Conservation (phyloP, 1,140 invertebrate genomes). For the Neodiprion lecontei region DNA sequence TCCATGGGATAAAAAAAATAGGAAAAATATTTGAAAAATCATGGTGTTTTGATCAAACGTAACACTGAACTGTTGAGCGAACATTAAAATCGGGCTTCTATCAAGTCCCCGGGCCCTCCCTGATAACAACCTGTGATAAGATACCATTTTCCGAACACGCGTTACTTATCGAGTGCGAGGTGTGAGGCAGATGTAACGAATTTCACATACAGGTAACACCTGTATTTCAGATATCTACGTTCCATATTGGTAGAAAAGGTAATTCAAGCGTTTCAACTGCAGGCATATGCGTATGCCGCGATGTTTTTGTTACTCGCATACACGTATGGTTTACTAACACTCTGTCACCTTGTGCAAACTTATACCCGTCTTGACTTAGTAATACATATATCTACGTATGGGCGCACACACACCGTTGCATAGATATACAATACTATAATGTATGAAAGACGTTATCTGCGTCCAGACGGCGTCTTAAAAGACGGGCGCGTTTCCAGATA, state of each 20-base stretch:
- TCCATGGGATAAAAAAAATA: not conserved
- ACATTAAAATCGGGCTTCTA: slow-evolving; percentile 9
- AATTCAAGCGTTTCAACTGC: not conserved
- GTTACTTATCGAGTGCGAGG: slow-evolving; percentile 37
- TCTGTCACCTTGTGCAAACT: no score
- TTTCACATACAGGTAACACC: not conserved
- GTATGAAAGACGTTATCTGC: no score
- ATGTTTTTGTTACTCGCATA: not conserved
- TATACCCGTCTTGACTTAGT: no score
- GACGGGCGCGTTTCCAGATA: no score
- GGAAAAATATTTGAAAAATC: not conserved
- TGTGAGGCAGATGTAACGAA: slow-evolving; percentile 8
- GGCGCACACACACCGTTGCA: no score
- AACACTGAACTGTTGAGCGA: not conserved
- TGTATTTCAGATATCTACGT: no score
- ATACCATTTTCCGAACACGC: slow-evolving; percentile 25
- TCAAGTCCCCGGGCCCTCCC: slow-evolving; percentile 11
- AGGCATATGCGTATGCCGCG: not conserved
- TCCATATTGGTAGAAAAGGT: no score
- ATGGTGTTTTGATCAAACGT: not conserved
- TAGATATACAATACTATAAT: no score
- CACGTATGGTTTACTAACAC: no score
- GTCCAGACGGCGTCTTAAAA: no score
- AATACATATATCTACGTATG: no score
- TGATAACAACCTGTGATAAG: slow-evolving; percentile 34